A percentile compares a stretch with the other conserved stretches of the same genome.
Evolutionary conservation across 2,797 vertebrate species (phyloP).

Genomic region (Naso thynnoides): DNA sequence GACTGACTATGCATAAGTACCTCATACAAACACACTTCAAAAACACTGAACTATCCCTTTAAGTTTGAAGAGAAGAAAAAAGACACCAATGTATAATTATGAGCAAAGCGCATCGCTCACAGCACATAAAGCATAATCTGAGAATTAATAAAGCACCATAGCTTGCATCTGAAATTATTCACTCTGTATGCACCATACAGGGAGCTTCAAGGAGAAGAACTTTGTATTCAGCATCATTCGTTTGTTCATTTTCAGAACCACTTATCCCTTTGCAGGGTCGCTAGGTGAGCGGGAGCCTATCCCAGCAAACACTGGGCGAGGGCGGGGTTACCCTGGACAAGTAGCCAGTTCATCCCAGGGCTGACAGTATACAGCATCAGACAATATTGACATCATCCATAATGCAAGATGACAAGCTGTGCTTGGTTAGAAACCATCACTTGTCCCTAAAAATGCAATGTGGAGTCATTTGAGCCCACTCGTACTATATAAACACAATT

Average conservation of each 20-base stretch:
- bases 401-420: background rate
- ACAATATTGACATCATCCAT: background rate
- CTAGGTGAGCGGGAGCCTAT: too few relatives aligned
- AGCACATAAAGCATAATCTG: background rate
- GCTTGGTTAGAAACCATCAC: background rate
- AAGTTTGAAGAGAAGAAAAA: too few relatives aligned
- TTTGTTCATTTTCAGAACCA: too few relatives aligned
- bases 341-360: too few relatives aligned
- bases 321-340: too few relatives aligned
- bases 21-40: too few relatives aligned
- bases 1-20: too few relatives aligned
- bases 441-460: background rate
- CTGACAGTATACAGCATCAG: conserved; percentile 1
- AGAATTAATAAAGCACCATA: background rate
- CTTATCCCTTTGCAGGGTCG: too few relatives aligned
- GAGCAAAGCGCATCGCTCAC: background rate
- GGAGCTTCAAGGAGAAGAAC: too few relatives aligned
- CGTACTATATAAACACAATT: background rate
- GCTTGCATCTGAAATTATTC: background rate
- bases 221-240: too few relatives aligned
- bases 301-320: too few relatives aligned
- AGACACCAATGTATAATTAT: background rate
- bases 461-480: background rate
- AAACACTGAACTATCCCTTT: too few relatives aligned
- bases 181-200: background rate